Evolutionary conservation across 2,888 invertebrate species (phyloP), one percentile per base, ranked within the genome.

Genomic region (Boloria selene): DNA sequence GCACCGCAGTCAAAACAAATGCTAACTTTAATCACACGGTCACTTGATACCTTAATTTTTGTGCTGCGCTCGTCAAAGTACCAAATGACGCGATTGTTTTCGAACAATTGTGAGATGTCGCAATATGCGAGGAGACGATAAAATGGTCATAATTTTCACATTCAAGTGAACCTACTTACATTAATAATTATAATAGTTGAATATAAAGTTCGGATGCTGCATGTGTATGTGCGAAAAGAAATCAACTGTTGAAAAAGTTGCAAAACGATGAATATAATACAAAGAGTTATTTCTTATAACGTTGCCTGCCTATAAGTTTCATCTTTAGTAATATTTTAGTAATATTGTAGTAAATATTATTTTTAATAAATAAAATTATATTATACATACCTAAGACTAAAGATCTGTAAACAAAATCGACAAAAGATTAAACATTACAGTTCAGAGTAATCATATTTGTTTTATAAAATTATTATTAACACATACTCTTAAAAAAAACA

Each of bases 1-100:
- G 80, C 73, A 67, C 74, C 74, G 70, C 77, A 74, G 80, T 76
- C 81, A 85, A 84, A 86, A 84, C 78, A 81, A 81, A 83, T 75
- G 72, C 73, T 64, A 70, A 69, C 73, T 71, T 73, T 47, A 73
- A 77, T 82, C 79, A 71, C 81, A 82, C 78, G 75, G 84, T 79
- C 80, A 85, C 72, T 72, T 64, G 75, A 84, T 80, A 75, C 73
- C 45, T 76, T 72, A 71, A 76, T 76, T 69, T 77, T 76, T 67
- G 69, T 72, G 74, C 73, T 72, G 59, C 61, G 72, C 65, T 70
- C 74, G 71, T 65, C 73, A 75, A 76, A 69, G 67, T 59, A 64
- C 66, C 51, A 68, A 69, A 72, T 71, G 68, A 74, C 68, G 64
- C 58, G 70, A 63, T 67, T 69, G 64, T 69, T 67, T 67, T 52